Percentiles rank a stretch among this genome's conserved stretches.
These are phyloP conservation scores for Scaptomyza flava DNA, from an alignment of 2,888 invertebrate genomes.

Conservation along the genomic window DNA sequence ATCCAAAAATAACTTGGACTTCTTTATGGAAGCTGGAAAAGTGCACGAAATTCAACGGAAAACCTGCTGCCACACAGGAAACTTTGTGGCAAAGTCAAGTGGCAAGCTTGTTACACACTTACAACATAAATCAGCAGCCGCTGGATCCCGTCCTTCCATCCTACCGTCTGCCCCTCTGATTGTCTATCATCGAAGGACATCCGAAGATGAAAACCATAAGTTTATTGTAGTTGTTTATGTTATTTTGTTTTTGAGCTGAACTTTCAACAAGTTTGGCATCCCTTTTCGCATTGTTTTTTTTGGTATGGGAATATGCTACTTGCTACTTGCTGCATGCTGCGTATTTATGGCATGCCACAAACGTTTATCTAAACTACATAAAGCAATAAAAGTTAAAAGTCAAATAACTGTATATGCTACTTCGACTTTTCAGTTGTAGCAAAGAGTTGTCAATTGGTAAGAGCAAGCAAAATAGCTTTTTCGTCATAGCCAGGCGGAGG, in stretches of 20 bases:
- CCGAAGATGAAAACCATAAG: conserved; percentile 32
- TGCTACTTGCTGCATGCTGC: conserved; percentile 48
- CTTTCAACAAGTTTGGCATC: conserved; percentile 48
- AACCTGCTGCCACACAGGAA: conserved; percentile 28
- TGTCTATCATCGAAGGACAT: conserved; percentile 76
- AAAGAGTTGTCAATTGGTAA: too few relatives aligned
- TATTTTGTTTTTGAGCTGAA: conserved; percentile 17
- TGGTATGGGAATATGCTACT: conserved; percentile 23
- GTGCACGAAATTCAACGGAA: conserved; percentile 24
- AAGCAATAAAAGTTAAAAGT: conserved; percentile 80
- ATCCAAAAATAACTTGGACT: conserved; percentile 42
- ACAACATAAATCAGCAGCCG: conserved; percentile 66
- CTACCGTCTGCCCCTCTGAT: conserved; percentile 43
- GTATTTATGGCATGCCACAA: conserved; percentile 79
- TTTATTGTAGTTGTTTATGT: conserved; percentile 18
- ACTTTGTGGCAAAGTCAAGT: conserved; percentile 59
- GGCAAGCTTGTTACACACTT: conserved; percentile 71
- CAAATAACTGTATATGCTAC: conserved; percentile 67
- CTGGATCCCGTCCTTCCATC: neutral
- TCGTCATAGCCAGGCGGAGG: too few relatives aligned
- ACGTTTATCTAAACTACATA: conserved; percentile 80
- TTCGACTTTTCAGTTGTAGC: conserved; percentile 39
- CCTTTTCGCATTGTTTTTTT: conserved; percentile 58
- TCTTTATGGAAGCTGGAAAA: conserved; percentile 51
- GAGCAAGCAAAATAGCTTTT: too few relatives aligned